Base-by-base conservation (phyloP, 1,140 invertebrate genomes). In the Camponotus pennsylvanicus region DNA sequence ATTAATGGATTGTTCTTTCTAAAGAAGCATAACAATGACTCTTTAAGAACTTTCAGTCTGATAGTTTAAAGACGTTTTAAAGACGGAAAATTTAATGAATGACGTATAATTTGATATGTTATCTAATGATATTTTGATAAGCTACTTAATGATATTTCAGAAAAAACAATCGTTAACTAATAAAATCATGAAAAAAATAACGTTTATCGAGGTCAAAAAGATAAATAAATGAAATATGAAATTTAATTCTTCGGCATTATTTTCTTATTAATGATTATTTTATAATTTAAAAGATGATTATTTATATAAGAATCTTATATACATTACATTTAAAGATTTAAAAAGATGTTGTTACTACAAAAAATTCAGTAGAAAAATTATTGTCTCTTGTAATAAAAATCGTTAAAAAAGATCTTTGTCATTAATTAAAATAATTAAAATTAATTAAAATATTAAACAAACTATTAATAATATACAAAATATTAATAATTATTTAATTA, bases 91-190 rank as follows among this genome's bases (percentile, higher is more conserved):
- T 37, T 18, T 11, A 4, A 40, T 37, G 4, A 49, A 6, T 76
- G 27, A 27, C 27, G 27, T 27, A 0, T 21, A 9, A 27, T 71
- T 34, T 40, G 34, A 52, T 34, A 78, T 55, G 11, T 67, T 32
- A 37, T 1, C 55, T 59, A 27, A 37, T 0, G n/a, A 75, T 21
- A 9, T 45, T 71, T 34, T 40, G 34, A 52, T 34, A 78, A 67
- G 11, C 52, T 32, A 37, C 7, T 67, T 59, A 27, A 37, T 0
- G n/a, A 75, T 79, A 40, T 7, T 15, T 1, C 13, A 76, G 3
- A 21, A 40, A 49, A 66, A 34, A 64, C 18, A 78, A 78, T 78
- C 13, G n/a, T 1, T 78, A 77, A 77, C 64, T 64, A 78, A 66
- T 66, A 64, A 49, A 8, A 1, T 77, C 59, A 63, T 61, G 7